Base-by-base conservation (phyloP, 2,797 vertebrate species). In the Gephyroberyx darwinii region DNA sequence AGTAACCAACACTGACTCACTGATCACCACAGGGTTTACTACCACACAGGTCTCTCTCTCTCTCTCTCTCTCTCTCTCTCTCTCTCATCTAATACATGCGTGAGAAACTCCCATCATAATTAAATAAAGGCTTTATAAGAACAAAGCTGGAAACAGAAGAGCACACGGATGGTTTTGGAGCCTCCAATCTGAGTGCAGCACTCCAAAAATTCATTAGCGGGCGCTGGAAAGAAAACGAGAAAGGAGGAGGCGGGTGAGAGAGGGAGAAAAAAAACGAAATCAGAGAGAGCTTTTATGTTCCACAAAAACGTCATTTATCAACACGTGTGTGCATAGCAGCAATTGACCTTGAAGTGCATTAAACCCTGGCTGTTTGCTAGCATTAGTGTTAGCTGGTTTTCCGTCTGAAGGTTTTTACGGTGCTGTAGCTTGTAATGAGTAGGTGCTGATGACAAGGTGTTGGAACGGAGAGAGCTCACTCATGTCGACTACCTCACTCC, bases 131-230 rank as follows among this genome's bases (percentile, higher is more conserved):
- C 58, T 83, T 86, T 82, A 79, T 77, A 81, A 88, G 86, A 89
- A 86, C 85, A 89, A 85, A 89, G 84, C 75, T 88, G 83, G 86
- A 89, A 82, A 69, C 70, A 80, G 74, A 78, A n/a, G 52, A 60
- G 74, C 59, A 58, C 77, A 77, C 31, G 74, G 80, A 84, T 65
- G 47, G 69, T 81, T 63, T 88, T 90, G 88, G 83, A 90, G 84
- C 63, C 74, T 76, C 69, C 57, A 14, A 80, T 22, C 47, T n/a
- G 67, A 85, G 71, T 12, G 50, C 58, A 84, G 79, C 88, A 45
- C 87, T 93, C 90, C 87, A 92, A 91, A 87, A 90, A 90, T 84
- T 92, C 84, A 92, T 92, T 93, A 91, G 84, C 10, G 43, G 76
- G 77, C 1, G 2, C 26, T 84, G 80, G 86, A 90, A 77, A 68